These are phyloP conservation scores for Eupithecia subumbrata DNA, from an alignment of 2,888 invertebrate genomes.

Conservation along the genomic window DNA sequence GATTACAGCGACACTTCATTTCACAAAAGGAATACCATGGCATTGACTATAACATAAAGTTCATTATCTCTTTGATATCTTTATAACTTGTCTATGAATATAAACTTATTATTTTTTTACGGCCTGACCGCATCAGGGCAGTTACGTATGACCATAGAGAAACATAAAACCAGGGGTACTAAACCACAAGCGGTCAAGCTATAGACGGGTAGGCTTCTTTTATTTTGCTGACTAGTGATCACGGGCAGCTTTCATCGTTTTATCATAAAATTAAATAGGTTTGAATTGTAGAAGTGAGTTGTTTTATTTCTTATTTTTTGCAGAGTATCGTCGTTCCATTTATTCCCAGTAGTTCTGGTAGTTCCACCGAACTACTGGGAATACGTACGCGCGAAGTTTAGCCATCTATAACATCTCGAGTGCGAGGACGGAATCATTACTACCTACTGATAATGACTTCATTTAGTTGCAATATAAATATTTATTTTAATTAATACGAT, in stretches of 20 bases:
- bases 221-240: slow-evolving; percentile 8
- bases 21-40: not conserved
- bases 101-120: slow-evolving; percentile 10
- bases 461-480: not conserved
- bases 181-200: slow-evolving; percentile 27
- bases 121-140: not conserved
- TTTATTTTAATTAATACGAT: not conserved
- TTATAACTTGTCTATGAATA: slow-evolving; percentile 8
- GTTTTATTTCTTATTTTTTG: too few relatives aligned
- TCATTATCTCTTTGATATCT: slow-evolving; percentile 9
- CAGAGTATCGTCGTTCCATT: too few relatives aligned
- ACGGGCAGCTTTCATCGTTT: not conserved
- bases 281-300: not conserved
- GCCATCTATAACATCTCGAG: too few relatives aligned
- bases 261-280: not conserved
- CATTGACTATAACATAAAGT: not conserved
- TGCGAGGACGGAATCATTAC: too few relatives aligned
- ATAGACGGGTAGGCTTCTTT: slow-evolving; percentile 13
- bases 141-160: slow-evolving; percentile 11
- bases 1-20: too few relatives aligned
- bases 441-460: not conserved
- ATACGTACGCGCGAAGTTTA: too few relatives aligned
- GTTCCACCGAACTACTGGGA: too few relatives aligned
- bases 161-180: slow-evolving; percentile 23
- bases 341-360: too few relatives aligned